Base-by-base conservation (phyloP, 2,797 vertebrate species). In the Myotis pilosus region DNA sequence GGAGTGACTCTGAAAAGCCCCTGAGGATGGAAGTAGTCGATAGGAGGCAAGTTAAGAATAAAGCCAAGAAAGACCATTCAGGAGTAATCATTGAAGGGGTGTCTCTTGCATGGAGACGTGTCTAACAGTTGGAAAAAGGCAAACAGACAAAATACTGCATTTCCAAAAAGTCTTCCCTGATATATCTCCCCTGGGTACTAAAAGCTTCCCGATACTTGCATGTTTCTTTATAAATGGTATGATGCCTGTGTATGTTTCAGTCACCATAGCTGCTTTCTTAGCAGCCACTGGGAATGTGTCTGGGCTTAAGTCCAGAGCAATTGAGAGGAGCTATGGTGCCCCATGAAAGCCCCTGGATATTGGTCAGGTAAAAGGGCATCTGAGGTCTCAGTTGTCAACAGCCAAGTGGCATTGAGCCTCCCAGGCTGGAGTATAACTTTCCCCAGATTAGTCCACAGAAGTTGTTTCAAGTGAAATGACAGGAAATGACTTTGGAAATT, bases 31-130 rank as follows among this genome's bases (percentile, higher is more conserved):
- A 97, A 95, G 28, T 95, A 36, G 89, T 95, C 41, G 6, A 97
- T 94, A 97, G 87, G 87, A 89, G 91, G 94, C 89, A 96, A 96
- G 96, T 92, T 89, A 91, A 88, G 76, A 96, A 91, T 71, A 80
- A 92, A 94, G n/a, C 33, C 3, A 41, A 96, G 95, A 95, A 94
- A 87, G 86, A 87, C 47, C 86, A 80, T 91, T 93, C n/a, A 68
- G 66, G 49, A 80, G 30, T 83, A 74, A 92, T 97, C 2, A 2
- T 23, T 95, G 81, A 93, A 91, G 76, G 88, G 55, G 36, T 89
- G 28, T 84, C 30, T 81, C 64, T 95, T 91, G 44, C 72, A 55
- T 86, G 80, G 33, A 94, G 66, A 85, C 2, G 19, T 87, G 33
- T 82, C 38, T 80, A 57, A 81, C 33, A 66, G 9, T 30, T 38